Percentiles rank a stretch among this genome's conserved stretches.
These are phyloP conservation scores for Rhadinocentrus ornatus DNA, from an alignment of 2,797 vertebrate species.

Conservation along the genomic window DNA sequence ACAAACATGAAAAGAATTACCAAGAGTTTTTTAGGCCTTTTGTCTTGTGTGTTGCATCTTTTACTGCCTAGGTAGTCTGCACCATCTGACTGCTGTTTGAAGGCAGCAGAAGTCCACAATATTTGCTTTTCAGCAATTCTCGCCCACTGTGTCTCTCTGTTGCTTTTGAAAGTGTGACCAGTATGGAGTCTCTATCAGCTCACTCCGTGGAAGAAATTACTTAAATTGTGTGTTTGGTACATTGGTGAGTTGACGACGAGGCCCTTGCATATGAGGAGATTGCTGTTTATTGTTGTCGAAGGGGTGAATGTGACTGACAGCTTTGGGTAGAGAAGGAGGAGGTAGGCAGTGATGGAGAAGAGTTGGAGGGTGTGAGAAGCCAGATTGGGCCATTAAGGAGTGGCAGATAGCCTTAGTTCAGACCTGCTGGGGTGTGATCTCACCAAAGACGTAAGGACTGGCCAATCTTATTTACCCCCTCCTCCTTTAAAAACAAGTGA, in stretches of 20 bases:
- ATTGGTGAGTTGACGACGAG: conserved; percentile 44
- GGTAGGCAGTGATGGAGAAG: conserved; percentile 10
- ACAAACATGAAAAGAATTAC: conserved; percentile 77
- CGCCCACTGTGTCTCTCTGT: conserved; percentile 67
- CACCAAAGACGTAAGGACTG: conserved; percentile 59
- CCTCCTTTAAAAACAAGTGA: conserved; percentile 35
- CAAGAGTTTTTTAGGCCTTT: conserved; percentile 71
- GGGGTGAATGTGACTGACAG: conserved; percentile 55
- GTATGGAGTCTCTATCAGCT: conserved; percentile 65
- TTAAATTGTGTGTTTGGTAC: conserved; percentile 68
- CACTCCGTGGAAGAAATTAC: conserved; percentile 61
- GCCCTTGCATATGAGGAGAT: conserved; percentile 44
- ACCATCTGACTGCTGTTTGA: conserved; percentile 76
- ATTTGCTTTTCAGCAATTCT: conserved; percentile 77
- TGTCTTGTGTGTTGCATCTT: conserved; percentile 70
- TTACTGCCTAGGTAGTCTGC: conserved; percentile 69
- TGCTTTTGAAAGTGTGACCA: conserved; percentile 72
- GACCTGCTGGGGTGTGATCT: conserved; percentile 76
- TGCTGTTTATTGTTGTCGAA: conserved; percentile 43
- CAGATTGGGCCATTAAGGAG: conserved; percentile 69
- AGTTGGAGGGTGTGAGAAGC: conserved; percentile 42
- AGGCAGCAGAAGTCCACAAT: conserved; percentile 73
- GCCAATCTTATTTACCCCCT: conserved; percentile 37
- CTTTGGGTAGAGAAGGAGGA: conserved; percentile 24
- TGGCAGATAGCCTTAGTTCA: conserved; percentile 61